Evolutionary conservation across 2,797 vertebrate species (phyloP).

Genomic region (Neosalanx taihuensis): DNA sequence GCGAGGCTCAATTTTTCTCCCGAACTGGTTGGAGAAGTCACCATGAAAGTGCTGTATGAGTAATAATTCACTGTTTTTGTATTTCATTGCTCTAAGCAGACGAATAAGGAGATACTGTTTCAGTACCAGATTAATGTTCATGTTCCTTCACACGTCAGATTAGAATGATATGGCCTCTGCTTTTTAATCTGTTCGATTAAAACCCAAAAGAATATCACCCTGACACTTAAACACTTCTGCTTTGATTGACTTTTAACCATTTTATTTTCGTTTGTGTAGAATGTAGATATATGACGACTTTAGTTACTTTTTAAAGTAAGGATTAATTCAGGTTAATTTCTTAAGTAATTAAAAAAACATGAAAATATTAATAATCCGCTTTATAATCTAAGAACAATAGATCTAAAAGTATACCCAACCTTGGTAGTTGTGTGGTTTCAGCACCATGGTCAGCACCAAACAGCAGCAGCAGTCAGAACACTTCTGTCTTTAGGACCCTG

Average conservation of each 20-base stretch:
- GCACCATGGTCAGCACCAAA: constrained; percentile 8
- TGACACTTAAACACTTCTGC: not conserved
- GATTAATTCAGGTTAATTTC: not conserved
- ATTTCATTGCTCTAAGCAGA: constrained; percentile 14
- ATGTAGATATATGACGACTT: not conserved
- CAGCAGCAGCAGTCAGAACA: not conserved
- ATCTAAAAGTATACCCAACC: no score
- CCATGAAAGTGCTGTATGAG: constrained; percentile 13
- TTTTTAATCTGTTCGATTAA: constrained; percentile 8
- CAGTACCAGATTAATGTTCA: constrained; percentile 1
- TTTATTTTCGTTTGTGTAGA: not conserved
- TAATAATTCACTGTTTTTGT: constrained; percentile 15
- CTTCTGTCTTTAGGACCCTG: constrained; percentile 41
- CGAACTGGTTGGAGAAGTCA: constrained; percentile 16
- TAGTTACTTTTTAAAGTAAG: not conserved
- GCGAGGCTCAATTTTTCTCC: constrained; percentile 12
- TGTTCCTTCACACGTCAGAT: constrained; percentile 7
- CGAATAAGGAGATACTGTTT: constrained; percentile 14
- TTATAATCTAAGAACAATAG: not conserved
- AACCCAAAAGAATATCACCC: not conserved
- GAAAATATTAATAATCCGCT: not conserved
- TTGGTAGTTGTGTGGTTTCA: not conserved
- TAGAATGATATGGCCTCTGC: not conserved
- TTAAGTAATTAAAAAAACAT: not conserved
- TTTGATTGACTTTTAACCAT: not conserved